These are phyloP conservation scores for Zaprionus capensis DNA, from an alignment of 1,140 invertebrate genomes.

Conservation along the genomic window DNA sequence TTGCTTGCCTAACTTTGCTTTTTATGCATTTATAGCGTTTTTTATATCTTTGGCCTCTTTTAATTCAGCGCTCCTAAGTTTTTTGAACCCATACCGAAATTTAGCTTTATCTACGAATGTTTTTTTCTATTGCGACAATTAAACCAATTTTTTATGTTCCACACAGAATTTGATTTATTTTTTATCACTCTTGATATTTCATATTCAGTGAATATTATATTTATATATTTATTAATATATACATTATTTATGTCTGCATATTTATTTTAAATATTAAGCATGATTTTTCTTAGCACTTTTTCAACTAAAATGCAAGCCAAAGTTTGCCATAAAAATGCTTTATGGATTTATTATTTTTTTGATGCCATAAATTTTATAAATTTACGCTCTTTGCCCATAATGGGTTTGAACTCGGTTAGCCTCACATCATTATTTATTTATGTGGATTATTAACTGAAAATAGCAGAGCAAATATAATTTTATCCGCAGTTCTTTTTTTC, in stretches of 20 bases:
- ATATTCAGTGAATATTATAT: neutral
- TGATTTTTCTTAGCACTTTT: neutral
- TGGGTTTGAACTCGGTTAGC: conserved; percentile 3
- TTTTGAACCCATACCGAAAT: neutral
- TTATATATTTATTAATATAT: neutral
- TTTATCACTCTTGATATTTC: neutral
- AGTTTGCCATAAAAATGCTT: neutral
- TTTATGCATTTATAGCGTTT: neutral
- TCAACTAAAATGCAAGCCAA: neutral
- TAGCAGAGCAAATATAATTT: conserved; percentile 20
- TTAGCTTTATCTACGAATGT: neutral
- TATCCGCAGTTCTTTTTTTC: neutral
- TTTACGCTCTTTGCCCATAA: conserved; percentile 8
- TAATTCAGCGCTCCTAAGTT: neutral
- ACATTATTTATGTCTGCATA: neutral
- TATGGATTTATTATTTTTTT: conserved; percentile 2
- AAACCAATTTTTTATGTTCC: neutral
- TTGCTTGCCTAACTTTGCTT: neutral
- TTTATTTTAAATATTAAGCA: neutral
- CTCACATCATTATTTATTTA: conserved; percentile 36
- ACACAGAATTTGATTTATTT: too few species aligned
- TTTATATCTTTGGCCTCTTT: neutral
- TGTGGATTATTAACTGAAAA: conserved; percentile 40
- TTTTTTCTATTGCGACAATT: neutral
- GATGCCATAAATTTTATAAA: conserved; percentile 3